Conservation (phyloP, 2,113 vertebrate species). For the Atractosteus spatula region DNA sequence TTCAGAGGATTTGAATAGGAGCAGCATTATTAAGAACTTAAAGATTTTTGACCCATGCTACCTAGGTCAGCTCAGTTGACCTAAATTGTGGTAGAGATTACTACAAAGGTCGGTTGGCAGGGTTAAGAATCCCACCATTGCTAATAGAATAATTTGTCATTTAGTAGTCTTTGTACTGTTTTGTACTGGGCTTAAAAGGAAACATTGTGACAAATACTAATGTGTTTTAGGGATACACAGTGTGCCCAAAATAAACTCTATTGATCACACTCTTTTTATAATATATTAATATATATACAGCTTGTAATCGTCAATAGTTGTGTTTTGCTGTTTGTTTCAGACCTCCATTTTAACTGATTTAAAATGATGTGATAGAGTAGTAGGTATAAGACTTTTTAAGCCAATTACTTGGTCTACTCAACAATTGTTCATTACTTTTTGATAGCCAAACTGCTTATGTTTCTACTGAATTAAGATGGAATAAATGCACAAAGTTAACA, state of each 20-base stretch:
- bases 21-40: constrained; percentile 25
- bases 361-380: too few species aligned
- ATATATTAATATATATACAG: too few species aligned
- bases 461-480: background rate
- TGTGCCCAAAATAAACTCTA: background rate
- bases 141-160: constrained; percentile 39
- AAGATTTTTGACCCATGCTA: constrained; percentile 19
- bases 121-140: constrained; percentile 26
- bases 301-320: too few species aligned
- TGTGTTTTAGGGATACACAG: background rate
- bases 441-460: too few species aligned
- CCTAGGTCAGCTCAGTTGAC: constrained; percentile 22
- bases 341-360: too few species aligned
- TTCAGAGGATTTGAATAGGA: constrained; percentile 33
- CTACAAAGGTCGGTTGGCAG: constrained; percentile 30
- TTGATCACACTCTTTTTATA: too few species aligned
- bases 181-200: constrained; percentile 34
- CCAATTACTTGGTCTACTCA: too few species aligned
- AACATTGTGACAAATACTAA: constrained; percentile 21
- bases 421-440: too few species aligned
- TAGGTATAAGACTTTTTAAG: too few species aligned
- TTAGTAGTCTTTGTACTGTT: constrained; percentile 36
- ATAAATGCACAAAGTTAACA: background rate
- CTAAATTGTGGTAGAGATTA: background rate
- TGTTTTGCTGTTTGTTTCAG: too few species aligned